phyloP scores from a whole-genome alignment of 2,888 invertebrate genomes.

The Pyrgus malvae region DNA sequence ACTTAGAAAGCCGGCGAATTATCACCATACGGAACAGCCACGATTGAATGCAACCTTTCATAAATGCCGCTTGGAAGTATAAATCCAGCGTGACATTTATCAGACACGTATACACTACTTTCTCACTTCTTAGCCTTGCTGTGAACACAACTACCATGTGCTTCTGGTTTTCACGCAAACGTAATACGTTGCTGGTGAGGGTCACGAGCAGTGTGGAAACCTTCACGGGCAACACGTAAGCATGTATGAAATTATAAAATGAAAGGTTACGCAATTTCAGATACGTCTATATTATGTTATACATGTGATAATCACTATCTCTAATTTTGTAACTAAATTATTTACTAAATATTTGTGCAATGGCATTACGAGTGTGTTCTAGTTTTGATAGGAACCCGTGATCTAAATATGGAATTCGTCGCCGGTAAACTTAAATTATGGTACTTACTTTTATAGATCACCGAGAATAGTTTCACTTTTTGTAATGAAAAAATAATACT shows the following conservation, averaged over 20 bases:
- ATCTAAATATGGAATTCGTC: constrained; percentile 58
- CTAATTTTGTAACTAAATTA: constrained; percentile 14
- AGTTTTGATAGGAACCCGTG: constrained; percentile 42
- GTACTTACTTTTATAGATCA: constrained; percentile 67
- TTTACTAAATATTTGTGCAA: constrained; percentile 12
- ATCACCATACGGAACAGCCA: constrained; percentile 32
- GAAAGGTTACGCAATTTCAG: constrained; percentile 78
- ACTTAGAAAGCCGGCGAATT: constrained; percentile 30
- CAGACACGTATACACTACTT: constrained; percentile 44
- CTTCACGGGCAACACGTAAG: constrained; percentile 80
- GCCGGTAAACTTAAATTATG: constrained; percentile 52
- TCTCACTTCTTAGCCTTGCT: constrained; percentile 34
- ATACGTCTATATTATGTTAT: constrained; percentile 47
- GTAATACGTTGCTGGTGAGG: constrained; percentile 54
- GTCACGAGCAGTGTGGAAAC: constrained; percentile 74
- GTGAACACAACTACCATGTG: constrained; percentile 45
- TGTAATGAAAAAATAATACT: constrained; percentile 46
- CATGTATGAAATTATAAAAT: constrained; percentile 70
- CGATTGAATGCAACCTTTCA: constrained; percentile 14
- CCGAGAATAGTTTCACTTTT: constrained; percentile 51
- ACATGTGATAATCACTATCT: constrained; percentile 18
- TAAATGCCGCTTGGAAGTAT: constrained; percentile 20
- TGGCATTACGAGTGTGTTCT: constrained; percentile 18
- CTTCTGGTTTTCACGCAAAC: constrained; percentile 45
- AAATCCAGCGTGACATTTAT: constrained; percentile 36